Evolutionary conservation across 2,888 invertebrate species (phyloP), one percentile per base, ranked within the genome.

Genomic region (Drosophila lacicola): DNA sequence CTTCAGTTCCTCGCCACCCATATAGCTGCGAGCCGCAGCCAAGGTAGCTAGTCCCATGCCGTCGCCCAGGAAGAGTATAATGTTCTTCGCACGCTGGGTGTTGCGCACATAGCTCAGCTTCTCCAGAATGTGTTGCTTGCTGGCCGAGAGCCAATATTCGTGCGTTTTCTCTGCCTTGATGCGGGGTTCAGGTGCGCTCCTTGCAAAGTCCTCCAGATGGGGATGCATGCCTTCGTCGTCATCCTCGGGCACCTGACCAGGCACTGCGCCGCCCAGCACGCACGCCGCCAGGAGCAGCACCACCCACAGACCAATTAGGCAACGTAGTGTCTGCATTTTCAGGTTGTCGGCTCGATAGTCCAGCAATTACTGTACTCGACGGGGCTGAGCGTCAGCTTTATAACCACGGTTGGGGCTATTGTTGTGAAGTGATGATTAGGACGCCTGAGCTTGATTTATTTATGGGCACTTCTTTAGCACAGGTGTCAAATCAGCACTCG

Each of bases 21-120:
- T 93, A 87, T 95, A 95, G 0, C 94, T 95, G 71, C 97, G 93
- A 0, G 96, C 94, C 0, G 97, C 97, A 0, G 96, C 95, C 49
- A 97, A 90, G 0, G 97, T 97, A 0, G 96, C 94, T 63, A 97
- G 93, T 11, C 97, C 96, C 97, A 98, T 97, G 3, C 97, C 97
- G 89, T 97, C 97, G 0, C 97, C 97, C 5, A 98, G 93, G 89
- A 97, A 97, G 49, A 97, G 90, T 66, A 97, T 96, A 0, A 97
- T 93, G 91, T 97, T 97, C 90, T 95, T 95, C 0, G 96, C 96
- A 53, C 92, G 93, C 53, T 94, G 93, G 0, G 87, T 93, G 33
- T 91, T 91, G 1, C 75, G 56, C 60, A 78, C 58, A 11, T 70
- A 76, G 29, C 65, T 71, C 10, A 90, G 65, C 46, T 93, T 91